Base-by-base conservation (phyloP, 2,113 vertebrate species). In the human (Homo sapiens) region DNA sequence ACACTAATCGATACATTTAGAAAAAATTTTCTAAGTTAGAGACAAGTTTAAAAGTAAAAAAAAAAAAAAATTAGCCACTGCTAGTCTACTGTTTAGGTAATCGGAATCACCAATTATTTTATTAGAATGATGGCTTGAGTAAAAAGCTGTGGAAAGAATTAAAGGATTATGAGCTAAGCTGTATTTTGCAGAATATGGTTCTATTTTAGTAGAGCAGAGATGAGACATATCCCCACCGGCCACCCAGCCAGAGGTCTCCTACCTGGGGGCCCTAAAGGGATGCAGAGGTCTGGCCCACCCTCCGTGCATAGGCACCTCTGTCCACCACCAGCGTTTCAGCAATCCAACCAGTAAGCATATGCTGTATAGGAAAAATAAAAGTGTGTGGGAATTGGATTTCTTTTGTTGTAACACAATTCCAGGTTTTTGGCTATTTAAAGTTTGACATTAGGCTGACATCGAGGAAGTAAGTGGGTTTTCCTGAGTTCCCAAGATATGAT, bases 381-480 rank as follows among this genome's bases (percentile, higher is more conserved):
- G 32, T 79, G 52, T 94, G 38, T 38, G 14, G 57, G 64, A 80
- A 75, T 30, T 35, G 20, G 17, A 35, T 64, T 52, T 45, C 10
- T 68, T 55, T 64, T 70, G 83, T 76, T 72, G 17, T 76, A 92
- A 88, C 64, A 75, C 57, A 73, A 38, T 78, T 95, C 43, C 16
- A 61, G 66, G 2, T 35, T 89, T 83, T 78, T 81, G 30, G 20
- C 83, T 89, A 11, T 72, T 83, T 48, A 32, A 82, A 50, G 16
- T 73, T 18, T 4, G 7, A 72, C 79, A 57, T 83, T 73, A 93
- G 72, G 57, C 40, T 72, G 5, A 70, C 66, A 16, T 8, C 35
- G 38, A 79, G 82, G 43, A 93, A 94, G 23, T 50, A 40, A 84
- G 6, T 85, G 32, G 25, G 27, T 94, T 94, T 93, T 96, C 59